Base-by-base conservation (phyloP, 53 echinoderm and acorn worm species). In the Zoroaster sp. region DNA sequence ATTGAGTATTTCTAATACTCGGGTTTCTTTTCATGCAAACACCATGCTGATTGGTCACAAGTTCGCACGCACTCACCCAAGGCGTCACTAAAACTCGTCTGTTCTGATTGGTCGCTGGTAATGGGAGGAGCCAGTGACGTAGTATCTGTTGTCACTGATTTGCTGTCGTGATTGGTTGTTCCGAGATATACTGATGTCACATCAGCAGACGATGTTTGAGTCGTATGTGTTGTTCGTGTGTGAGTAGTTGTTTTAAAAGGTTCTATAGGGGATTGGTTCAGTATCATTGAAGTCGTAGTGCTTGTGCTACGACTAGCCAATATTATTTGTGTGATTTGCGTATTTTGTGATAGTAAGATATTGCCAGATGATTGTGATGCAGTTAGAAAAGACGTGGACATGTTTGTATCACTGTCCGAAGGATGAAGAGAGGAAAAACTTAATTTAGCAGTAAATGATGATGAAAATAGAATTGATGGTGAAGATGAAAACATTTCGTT, bases 81-180 rank as follows among this genome's bases (percentile, higher is more conserved):
- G 18, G 70, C 10, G 30, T 33, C 71, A 34, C 52, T 47, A 21
- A 35, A 35, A 21, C 51, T 37, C 38, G 53, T 59, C 59, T 20
- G n/a, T 36, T 78, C 70, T 69, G 85, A 85, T 85, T 85, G 71
- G 85, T 85, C 49, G 71, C 4, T 71, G 85, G 52, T 71, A 31
- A 69, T 47, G 42, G 42, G 68, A 45, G 70, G 14, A 20, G 71
- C 34, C 40, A n/a, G 14, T 71, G 71, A 70, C 71, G 85, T 49
- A 66, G 42, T 46, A 31, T 68, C 83, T 47, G 52, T 85, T 31
- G 71, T 36, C 35, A 85, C 28, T 65, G 81, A 81, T 40, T 36
- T 66, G n/a, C 34, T 70, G 15, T 51, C 49, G 20, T 47, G 85
- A 71, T 71, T 85, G 69, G 83, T 69, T 49, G 85, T 67, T 13